These are phyloP conservation scores for Lepidurus apus DNA, from an alignment of 1,140 invertebrate species.

Conservation along the genomic window DNA sequence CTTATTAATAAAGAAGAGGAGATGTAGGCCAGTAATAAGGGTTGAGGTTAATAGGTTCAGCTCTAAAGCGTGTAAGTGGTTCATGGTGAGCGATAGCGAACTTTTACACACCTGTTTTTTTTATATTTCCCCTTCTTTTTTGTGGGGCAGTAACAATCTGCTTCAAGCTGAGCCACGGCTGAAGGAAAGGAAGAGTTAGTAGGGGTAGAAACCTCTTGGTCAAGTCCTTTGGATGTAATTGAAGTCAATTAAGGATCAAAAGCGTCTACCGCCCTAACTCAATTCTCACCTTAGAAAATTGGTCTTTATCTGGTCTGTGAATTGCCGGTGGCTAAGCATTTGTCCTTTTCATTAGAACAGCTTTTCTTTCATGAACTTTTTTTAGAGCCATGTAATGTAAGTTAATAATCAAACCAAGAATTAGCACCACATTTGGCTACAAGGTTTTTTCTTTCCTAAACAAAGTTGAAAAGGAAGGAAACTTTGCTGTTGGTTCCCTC, in stretches of 20 bases:
- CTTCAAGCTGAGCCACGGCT: not conserved
- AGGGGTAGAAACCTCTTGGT: not conserved
- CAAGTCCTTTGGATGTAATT: not conserved
- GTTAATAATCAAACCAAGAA: not conserved
- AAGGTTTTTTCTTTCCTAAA: not conserved
- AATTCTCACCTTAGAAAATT: not conserved
- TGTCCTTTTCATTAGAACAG: constrained; percentile 4
- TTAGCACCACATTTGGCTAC: not conserved
- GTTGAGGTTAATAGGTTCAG: not conserved
- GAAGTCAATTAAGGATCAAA: constrained; percentile 22
- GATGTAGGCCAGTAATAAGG: not conserved
- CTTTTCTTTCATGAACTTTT: not conserved
- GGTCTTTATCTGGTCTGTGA: not conserved
- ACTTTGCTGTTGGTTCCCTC: not conserved
- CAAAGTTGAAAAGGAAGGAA: not conserved
- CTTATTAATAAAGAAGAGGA: not conserved
- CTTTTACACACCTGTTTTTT: constrained; percentile 15
- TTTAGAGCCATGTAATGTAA: not conserved
- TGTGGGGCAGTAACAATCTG: not conserved
- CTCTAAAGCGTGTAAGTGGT: constrained; percentile 4
- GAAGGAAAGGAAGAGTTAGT: not conserved
- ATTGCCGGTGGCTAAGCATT: not conserved
- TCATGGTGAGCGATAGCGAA: not conserved
- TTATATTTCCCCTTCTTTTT: not conserved
- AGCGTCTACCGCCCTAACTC: not conserved